These are phyloP conservation scores for Anthoptus insignis DNA, from an alignment of 2,888 invertebrate species.

Conservation along the genomic window DNA sequence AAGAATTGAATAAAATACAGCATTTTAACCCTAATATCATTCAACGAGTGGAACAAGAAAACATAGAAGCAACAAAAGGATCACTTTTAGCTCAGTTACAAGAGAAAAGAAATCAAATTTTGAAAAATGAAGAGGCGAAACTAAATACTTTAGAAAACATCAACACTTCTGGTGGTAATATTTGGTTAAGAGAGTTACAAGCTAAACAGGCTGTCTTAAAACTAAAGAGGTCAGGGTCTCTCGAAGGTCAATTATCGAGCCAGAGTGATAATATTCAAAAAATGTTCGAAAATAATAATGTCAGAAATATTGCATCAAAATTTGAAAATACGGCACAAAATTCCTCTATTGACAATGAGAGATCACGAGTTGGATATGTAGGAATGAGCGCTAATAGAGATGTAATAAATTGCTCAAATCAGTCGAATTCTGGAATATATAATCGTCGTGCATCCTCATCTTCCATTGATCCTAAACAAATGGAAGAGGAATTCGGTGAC, in stretches of 20 bases:
- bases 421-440: slow-evolving; percentile 69
- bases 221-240: slow-evolving; percentile 72
- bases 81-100: slow-evolving; percentile 89
- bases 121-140: slow-evolving; percentile 76
- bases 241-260: slow-evolving; percentile 72
- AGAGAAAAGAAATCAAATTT: slow-evolving; percentile 88
- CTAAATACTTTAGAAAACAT: slow-evolving; percentile 64
- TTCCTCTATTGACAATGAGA: slow-evolving; percentile 64
- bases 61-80: slow-evolving; percentile 67
- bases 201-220: slow-evolving; percentile 90
- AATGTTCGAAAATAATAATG: slow-evolving; percentile 74
- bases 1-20: slow-evolving; percentile 85
- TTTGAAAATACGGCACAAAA: slow-evolving; percentile 88
- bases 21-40: slow-evolving; percentile 49
- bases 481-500: slow-evolving; percentile 72
- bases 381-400: slow-evolving; percentile 79
- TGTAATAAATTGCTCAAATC: slow-evolving; percentile 76
- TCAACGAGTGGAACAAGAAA: slow-evolving; percentile 51
- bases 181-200: slow-evolving; percentile 93
- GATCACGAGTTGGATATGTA: slow-evolving; percentile 75
- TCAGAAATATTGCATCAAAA: slow-evolving; percentile 93
- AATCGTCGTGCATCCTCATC: slow-evolving; percentile 76
- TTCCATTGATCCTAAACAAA: slow-evolving; percentile 77
- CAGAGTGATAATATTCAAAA: slow-evolving; percentile 58
- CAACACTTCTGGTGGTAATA: slow-evolving; percentile 84